Evolutionary conservation across 1,140 invertebrate genomes (phyloP).

Genomic region (Drosophila dunni): DNA sequence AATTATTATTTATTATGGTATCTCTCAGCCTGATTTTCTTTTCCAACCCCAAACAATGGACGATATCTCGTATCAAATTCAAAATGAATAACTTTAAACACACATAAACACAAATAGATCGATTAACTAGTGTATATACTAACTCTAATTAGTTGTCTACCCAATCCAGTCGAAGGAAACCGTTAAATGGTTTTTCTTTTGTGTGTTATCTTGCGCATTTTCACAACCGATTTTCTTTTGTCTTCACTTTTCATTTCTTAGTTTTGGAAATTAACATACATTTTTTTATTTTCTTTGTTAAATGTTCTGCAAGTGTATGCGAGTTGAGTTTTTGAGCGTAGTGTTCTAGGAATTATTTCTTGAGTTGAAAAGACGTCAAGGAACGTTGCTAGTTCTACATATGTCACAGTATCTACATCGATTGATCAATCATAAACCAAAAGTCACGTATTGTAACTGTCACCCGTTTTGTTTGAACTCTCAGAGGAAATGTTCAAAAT

Average conservation of each 20-base stretch:
- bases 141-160: conserved; percentile 8
- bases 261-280: neutral
- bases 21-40: conserved; percentile 35
- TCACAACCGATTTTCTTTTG: neutral
- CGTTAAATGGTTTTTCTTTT: neutral
- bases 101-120: conserved; percentile 23
- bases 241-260: conserved; percentile 3
- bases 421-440: conserved; percentile 36
- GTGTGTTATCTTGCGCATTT: neutral
- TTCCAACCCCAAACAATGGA: conserved; percentile 16
- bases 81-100: neutral
- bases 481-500: conserved; percentile 19
- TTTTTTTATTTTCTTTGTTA: conserved; percentile 26
- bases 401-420: conserved; percentile 30
- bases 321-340: conserved; percentile 28
- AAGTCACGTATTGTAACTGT: conserved; percentile 65
- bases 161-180: neutral
- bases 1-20: conserved; percentile 9
- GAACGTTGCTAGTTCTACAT: conserved; percentile 84
- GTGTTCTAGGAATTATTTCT: conserved; percentile 42
- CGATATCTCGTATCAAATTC: conserved; percentile 8
- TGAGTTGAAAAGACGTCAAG: conserved; percentile 47
- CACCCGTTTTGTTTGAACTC: conserved; percentile 61
- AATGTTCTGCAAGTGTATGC: conserved; percentile 44
- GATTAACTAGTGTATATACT: conserved; percentile 40